phyloP scores from a whole-genome alignment of 2,888 invertebrate genomes.

The Zaprionus obscuricornis region DNA sequence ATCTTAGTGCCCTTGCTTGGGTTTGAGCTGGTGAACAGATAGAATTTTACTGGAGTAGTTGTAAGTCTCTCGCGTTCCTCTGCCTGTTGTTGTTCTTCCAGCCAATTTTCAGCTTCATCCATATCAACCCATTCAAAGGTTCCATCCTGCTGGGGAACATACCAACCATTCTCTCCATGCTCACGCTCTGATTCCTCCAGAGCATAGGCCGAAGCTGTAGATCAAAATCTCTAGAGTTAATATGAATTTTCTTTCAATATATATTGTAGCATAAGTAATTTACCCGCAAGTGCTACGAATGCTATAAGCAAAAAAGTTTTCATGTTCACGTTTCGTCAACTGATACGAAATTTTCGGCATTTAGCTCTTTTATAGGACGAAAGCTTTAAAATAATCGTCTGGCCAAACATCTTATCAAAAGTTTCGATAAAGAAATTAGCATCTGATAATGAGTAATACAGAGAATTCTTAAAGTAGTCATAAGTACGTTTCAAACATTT shows the following conservation, averaged over 20 bases:
- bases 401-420: slow-evolving; percentile 20
- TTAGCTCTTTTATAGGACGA: slow-evolving; percentile 46
- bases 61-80: slow-evolving; percentile 38
- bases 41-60: slow-evolving; percentile 57
- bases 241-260: background rate
- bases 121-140: slow-evolving; percentile 60
- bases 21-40: slow-evolving; percentile 71
- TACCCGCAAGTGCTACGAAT: slow-evolving; percentile 46
- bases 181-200: slow-evolving; percentile 54
- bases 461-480: slow-evolving; percentile 1
- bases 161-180: slow-evolving; percentile 72
- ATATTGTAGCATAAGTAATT: background rate
- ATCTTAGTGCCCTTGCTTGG: slow-evolving; percentile 59
- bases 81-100: slow-evolving; percentile 38
- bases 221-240: no score
- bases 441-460: slow-evolving; percentile 31
- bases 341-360: slow-evolving; percentile 13
- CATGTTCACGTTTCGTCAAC: slow-evolving; percentile 34
- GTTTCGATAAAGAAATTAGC: slow-evolving; percentile 17
- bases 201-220: slow-evolving; percentile 43
- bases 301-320: slow-evolving; percentile 49
- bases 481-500: slow-evolving; percentile 2
- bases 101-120: slow-evolving; percentile 53
- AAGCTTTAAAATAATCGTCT: slow-evolving; percentile 6
- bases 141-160: slow-evolving; percentile 63